Percentiles rank a stretch among this genome's conserved stretches.
These are phyloP conservation scores for Eospalax fontanierii DNA, from an alignment of 2,797 vertebrate species.

Conservation along the genomic window DNA sequence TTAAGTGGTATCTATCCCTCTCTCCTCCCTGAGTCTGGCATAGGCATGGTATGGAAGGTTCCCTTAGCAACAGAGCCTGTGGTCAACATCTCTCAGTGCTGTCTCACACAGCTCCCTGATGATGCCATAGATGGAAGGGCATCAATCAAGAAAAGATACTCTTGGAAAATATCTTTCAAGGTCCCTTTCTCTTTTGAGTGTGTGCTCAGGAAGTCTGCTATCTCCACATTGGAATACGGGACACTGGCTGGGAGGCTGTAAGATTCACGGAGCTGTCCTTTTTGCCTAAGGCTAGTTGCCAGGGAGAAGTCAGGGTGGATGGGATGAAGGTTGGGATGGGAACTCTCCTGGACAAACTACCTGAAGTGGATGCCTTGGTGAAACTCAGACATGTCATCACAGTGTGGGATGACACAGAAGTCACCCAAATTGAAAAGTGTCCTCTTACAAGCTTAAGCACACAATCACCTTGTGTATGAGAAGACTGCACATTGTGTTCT, in stretches of 20 bases:
- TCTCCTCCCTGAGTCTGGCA: background rate
- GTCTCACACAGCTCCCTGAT: background rate
- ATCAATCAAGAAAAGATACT: background rate
- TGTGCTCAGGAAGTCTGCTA: background rate
- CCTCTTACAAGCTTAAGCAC: conserved; percentile 67
- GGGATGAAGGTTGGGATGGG: background rate
- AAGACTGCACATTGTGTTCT: conserved; percentile 63
- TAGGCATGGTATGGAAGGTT: background rate
- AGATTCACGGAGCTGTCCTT: background rate
- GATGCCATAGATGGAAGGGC: background rate
- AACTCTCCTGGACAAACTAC: background rate
- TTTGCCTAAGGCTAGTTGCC: background rate
- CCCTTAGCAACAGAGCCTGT: background rate
- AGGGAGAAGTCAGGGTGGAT: conserved; percentile 1
- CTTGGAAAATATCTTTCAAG: background rate
- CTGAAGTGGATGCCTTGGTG: background rate
- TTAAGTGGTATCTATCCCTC: background rate
- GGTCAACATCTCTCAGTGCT: background rate
- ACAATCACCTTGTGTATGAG: conserved; percentile 59
- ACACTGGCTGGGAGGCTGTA: background rate
- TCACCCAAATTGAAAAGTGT: conserved; percentile 64
- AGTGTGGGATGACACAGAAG: conserved; percentile 72
- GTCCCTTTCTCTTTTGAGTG: background rate
- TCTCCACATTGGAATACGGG: background rate
- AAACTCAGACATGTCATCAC: conserved; percentile 74